phyloP scores from a whole-genome alignment of 2,888 invertebrate genomes.

The Amiota mariae region DNA sequence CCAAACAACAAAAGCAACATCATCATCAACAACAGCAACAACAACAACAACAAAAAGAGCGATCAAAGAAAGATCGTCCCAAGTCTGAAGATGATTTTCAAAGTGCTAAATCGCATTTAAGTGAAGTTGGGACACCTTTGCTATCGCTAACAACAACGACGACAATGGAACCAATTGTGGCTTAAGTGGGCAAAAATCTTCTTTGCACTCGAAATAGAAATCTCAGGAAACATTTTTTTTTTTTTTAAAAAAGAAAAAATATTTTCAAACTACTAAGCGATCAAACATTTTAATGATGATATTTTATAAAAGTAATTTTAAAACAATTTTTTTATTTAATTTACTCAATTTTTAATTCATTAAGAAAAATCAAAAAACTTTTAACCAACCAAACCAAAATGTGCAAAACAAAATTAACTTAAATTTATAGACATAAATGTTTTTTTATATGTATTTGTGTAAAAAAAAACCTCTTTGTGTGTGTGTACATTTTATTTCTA shows the following conservation, averaged over 20 bases:
- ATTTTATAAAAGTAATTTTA: background rate
- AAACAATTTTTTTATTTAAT: conserved; percentile 10
- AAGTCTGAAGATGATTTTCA: conserved; percentile 68
- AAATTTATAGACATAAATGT: conserved; percentile 8
- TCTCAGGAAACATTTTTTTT: conserved; percentile 62
- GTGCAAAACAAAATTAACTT: conserved; percentile 35
- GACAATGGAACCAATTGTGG: conserved; percentile 39
- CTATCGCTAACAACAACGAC: conserved; percentile 37
- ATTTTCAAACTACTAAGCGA: conserved; percentile 4
- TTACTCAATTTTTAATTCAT: conserved; percentile 18
- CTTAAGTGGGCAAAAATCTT: conserved; percentile 37
- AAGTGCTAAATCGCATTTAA: conserved; percentile 67
- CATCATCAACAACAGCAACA: conserved; percentile 3
- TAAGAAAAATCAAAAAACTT: conserved; percentile 23
- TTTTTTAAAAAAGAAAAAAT: conserved; percentile 44
- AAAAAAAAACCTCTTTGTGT: background rate
- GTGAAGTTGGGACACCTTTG: conserved; percentile 62
- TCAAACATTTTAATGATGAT: conserved; percentile 9
- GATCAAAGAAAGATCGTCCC: conserved; percentile 41
- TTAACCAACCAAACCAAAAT: conserved; percentile 29
- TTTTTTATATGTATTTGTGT: conserved; percentile 20
- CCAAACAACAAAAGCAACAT: background rate
- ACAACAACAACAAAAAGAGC: conserved; percentile 2
- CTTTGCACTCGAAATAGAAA: conserved; percentile 34
- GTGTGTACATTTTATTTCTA: background rate